Conservation (phyloP, 2,888 invertebrate genomes). For the Frankliniella fusca region DNA sequence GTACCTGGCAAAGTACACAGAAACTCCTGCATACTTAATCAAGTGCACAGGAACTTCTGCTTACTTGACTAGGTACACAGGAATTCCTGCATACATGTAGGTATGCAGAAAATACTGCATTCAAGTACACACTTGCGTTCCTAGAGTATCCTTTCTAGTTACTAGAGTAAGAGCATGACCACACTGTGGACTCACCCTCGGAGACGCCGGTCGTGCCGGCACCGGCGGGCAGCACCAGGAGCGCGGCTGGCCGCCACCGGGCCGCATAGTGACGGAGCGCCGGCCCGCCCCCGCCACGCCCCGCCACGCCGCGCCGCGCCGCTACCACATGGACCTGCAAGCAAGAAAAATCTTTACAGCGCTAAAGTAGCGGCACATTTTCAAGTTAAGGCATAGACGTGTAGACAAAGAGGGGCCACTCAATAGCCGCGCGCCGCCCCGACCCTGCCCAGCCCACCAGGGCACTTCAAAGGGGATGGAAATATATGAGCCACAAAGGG, state of each 20-base stretch:
- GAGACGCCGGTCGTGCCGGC: not conserved
- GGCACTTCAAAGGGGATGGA: too few species aligned
- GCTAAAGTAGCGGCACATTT: too few species aligned
- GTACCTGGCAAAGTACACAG: too few species aligned
- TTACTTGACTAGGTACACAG: not conserved
- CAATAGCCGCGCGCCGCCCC: not conserved
- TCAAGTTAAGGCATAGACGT: too few species aligned
- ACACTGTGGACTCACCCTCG: not conserved
- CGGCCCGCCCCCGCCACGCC: not conserved
- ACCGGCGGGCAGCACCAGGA: not conserved
- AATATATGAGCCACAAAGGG: too few species aligned
- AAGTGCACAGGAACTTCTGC: not conserved
- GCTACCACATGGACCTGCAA: slow-evolving; percentile 1
- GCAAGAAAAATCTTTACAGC: not conserved
- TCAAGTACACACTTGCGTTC: too few species aligned
- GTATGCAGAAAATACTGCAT: too few species aligned
- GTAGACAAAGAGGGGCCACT: too few species aligned
- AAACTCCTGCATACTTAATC: too few species aligned
- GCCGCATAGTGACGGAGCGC: not conserved
- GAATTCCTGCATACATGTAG: too few species aligned
- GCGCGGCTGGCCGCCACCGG: not conserved
- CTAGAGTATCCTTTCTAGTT: too few species aligned
- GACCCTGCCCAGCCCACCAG: not conserved
- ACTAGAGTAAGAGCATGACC: not conserved
- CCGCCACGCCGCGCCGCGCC: not conserved